phyloP scores from a whole-genome alignment of 2,888 invertebrate genomes.

The Gymnocheta viridis region DNA sequence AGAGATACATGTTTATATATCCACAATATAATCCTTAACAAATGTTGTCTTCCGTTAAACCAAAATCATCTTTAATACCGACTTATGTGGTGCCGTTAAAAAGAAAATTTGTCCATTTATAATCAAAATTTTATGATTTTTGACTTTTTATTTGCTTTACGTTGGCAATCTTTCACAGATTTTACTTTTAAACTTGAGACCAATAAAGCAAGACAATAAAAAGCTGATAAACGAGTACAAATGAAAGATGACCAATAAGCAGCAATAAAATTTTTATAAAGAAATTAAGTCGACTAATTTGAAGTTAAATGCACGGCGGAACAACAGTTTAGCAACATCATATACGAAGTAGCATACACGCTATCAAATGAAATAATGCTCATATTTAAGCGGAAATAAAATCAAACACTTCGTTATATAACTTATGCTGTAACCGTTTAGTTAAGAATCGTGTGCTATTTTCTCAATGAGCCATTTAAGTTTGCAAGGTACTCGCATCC shows the following conservation, averaged over 20 bases:
- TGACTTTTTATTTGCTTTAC: constrained; percentile 10
- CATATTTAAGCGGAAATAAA: no score
- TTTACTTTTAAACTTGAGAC: constrained; percentile 7
- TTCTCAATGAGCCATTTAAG: no score
- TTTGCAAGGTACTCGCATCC: no score
- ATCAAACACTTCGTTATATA: no score
- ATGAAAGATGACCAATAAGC: constrained; percentile 10
- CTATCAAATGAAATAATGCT: background rate
- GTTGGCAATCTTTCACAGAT: background rate
- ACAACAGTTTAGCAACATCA: background rate
- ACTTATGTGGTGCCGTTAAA: constrained; percentile 27
- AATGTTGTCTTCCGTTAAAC: background rate
- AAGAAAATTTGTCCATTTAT: constrained; percentile 56
- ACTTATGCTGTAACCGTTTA: no score
- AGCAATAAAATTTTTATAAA: constrained; percentile 18
- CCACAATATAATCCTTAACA: background rate
- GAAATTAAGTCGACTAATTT: constrained; percentile 20
- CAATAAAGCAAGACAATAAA: background rate
- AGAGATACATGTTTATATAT: background rate
- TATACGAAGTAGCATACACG: background rate
- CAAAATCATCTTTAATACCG: background rate
- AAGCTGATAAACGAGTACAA: background rate
- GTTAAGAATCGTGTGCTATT: no score
- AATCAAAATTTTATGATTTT: constrained; percentile 50
- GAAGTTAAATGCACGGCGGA: background rate